Conservation (phyloP, 1,140 invertebrate genomes). For the Heliconius melpomene region DNA sequence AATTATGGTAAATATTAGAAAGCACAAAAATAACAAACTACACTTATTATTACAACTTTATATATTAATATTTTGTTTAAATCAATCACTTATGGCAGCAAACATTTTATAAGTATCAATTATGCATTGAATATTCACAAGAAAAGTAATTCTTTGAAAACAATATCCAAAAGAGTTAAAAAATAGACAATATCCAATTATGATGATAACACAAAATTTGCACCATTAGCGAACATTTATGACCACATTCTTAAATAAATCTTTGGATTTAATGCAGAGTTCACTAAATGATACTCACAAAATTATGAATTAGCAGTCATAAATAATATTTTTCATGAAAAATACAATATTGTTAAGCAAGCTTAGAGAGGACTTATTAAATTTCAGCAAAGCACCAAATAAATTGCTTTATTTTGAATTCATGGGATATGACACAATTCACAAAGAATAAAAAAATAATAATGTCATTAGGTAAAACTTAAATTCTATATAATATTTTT, state of each 20-base stretch:
- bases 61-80: constrained; percentile 36
- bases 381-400: constrained; percentile 29
- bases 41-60: constrained; percentile 32
- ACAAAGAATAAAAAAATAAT: constrained; percentile 38
- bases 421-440: constrained; percentile 33
- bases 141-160: not conserved
- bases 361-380: constrained; percentile 16
- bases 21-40: constrained; percentile 42
- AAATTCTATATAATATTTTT: constrained; percentile 51
- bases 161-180: not conserved
- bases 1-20: constrained; percentile 35
- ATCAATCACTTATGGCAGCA: constrained; percentile 42
- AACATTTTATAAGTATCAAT: constrained; percentile 32
- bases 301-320: not conserved
- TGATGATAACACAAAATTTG: constrained; percentile 12
- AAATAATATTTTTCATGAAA: not conserved
- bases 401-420: constrained; percentile 19
- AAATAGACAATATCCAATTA: not conserved
- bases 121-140: constrained; percentile 15
- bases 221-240: constrained; percentile 22
- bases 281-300: constrained; percentile 2
- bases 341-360: constrained; percentile 26
- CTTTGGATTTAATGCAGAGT: constrained; percentile 18
- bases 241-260: constrained; percentile 28
- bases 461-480: constrained; percentile 60